Conservation (phyloP, 1,140 invertebrate species). For the Drosophila suzukii region DNA sequence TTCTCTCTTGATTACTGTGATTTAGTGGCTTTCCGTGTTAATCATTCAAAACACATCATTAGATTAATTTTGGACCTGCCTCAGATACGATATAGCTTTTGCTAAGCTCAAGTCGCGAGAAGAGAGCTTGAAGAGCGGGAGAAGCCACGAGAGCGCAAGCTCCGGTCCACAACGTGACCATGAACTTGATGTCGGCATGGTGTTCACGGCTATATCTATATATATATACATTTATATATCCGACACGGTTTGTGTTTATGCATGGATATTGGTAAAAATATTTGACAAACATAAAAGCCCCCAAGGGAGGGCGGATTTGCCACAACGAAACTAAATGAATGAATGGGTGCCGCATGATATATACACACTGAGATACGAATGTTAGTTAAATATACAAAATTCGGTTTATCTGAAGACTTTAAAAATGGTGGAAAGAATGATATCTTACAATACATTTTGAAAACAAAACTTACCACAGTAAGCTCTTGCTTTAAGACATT, state of each 20-base stretch:
- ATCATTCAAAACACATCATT: conserved; percentile 43
- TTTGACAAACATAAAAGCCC: conserved; percentile 39
- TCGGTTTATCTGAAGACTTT: not conserved
- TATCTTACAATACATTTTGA: too few species aligned
- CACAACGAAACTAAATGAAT: conserved; percentile 39
- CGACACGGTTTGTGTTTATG: conserved; percentile 11
- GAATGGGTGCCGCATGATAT: conserved; percentile 36
- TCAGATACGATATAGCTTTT: conserved; percentile 22
- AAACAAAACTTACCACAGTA: too few species aligned
- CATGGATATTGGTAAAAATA: conserved; percentile 40
- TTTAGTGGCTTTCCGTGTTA: conserved; percentile 31
- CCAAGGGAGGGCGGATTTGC: conserved; percentile 29
- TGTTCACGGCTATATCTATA: conserved; percentile 23
- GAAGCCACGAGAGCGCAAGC: conserved; percentile 47
- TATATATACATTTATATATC: conserved; percentile 5
- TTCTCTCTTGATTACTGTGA: conserved; percentile 22
- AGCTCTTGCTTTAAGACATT: too few species aligned
- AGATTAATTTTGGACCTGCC: conserved; percentile 40
- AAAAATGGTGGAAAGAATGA: too few species aligned
- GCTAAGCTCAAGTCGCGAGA: not conserved
- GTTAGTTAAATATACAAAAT: conserved; percentile 5
- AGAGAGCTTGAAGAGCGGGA: conserved; percentile 5
- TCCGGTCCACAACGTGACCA: conserved; percentile 53
- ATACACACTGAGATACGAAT: conserved; percentile 15
- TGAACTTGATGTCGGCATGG: conserved; percentile 66